Evolutionary conservation across 2,888 invertebrate species (phyloP).

Genomic region (Galeruca laticollis): DNA sequence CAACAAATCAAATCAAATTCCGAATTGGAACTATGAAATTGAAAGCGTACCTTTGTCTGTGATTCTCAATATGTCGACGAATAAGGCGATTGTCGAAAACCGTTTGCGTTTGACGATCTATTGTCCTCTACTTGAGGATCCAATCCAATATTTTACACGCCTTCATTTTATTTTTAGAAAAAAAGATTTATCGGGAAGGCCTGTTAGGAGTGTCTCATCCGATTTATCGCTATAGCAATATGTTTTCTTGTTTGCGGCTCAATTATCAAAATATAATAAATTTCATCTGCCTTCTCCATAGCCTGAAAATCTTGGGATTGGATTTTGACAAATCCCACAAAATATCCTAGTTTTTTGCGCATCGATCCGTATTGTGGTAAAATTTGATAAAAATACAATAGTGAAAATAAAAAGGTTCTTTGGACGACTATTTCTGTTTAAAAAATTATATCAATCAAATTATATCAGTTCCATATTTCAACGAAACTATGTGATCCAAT

Average conservation of each 20-base stretch:
- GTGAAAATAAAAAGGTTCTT: too few relatives aligned
- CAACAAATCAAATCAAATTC: constrained; percentile 60
- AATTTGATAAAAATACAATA: too few relatives aligned
- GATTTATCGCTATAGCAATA: constrained; percentile 9
- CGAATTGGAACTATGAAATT: constrained; percentile 57
- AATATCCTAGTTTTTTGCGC: too few relatives aligned
- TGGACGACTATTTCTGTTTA: too few relatives aligned
- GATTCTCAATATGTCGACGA: constrained; percentile 58
- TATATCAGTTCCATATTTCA: too few relatives aligned
- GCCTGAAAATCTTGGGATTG: too few relatives aligned
- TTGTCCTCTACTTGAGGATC: constrained; percentile 54
- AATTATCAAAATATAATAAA: neutral
- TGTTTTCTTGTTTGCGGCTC: neutral
- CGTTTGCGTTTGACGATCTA: constrained; percentile 56
- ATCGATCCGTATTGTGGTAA: too few relatives aligned
- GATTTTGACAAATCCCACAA: too few relatives aligned
- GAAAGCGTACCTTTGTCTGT: constrained; percentile 61
- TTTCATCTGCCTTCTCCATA: too few relatives aligned
- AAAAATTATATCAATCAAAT: too few relatives aligned
- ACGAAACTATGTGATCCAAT: too few relatives aligned
- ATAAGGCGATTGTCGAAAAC: constrained; percentile 57
- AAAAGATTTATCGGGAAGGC: constrained; percentile 34
- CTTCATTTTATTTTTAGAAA: constrained; percentile 51
- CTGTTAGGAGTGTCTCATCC: constrained; percentile 8
- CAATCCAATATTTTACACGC: constrained; percentile 59